Base-by-base conservation (phyloP, 2,113 vertebrate genomes). In the Saccopteryx leptura region DNA sequence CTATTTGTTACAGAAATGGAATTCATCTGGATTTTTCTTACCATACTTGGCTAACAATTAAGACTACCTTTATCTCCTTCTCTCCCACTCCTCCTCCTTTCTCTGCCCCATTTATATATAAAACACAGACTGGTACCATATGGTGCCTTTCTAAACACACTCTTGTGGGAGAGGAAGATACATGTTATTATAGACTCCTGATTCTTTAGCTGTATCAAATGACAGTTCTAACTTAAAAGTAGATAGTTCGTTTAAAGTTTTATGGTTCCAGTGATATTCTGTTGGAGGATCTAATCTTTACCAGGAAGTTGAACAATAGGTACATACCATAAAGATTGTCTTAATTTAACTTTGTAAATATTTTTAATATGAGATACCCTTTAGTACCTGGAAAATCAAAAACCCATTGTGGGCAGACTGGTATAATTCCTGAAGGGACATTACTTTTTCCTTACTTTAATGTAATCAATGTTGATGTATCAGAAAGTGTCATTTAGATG, bases 91-190 rank as follows among this genome's bases (percentile, higher is more conserved):
- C 92, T 95, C 90, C 93, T 93, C 94, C 93, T 75, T 69, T 66
- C 75, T 88, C 78, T 91, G 58, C 74, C 90, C 93, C 96, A 90
- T 96, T 97, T 98, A 96, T 95, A 95, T 93, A 95, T 94, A 90
- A 96, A 95, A 96, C 96, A 96, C 96, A 98, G 97, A 94, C 96
- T 96, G 94, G 91, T 88, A 86, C 97, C 97, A 98, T 97, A 97
- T 97, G 97, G 94, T 95, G 86, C 48, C 87, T 97, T 96, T 96
- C 94, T 97, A 94, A 96, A 89, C 95, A 95, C 92, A 96, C 86
- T 91, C 96, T 91, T n/a, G 79, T 89, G 87, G 89, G 96, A 96
- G 86, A 96, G 86, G 93, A 79, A 96, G 74, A 96, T 82, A 88
- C 39, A 69, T 83, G 83, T 91, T 96, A 92, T 95, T 94, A 91